Evolutionary conservation across 2,797 vertebrate genomes (phyloP).

Genomic region (Rhyacichthys aspro): DNA sequence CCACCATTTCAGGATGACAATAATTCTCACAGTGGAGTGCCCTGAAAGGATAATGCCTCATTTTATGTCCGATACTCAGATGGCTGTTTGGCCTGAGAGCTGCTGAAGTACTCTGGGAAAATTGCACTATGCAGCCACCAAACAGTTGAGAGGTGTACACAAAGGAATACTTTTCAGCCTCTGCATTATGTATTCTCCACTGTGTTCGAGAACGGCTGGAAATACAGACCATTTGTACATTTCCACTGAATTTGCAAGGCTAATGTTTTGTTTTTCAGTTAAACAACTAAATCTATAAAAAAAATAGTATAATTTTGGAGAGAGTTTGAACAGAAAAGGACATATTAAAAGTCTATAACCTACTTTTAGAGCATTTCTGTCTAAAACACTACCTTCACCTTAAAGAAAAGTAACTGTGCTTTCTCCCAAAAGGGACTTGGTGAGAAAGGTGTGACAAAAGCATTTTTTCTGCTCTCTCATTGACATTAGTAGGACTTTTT

Average conservation of each 20-base stretch:
- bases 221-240: constrained; percentile 1
- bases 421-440: too few relatives aligned
- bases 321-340: too few relatives aligned
- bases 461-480: too few relatives aligned
- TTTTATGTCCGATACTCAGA: constrained; percentile 23
- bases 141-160: constrained; percentile 11
- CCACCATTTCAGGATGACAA: constrained; percentile 15
- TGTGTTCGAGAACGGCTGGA: background rate
- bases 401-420: too few relatives aligned
- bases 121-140: constrained; percentile 4
- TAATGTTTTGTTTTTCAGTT: background rate
- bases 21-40: constrained; percentile 23
- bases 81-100: constrained; percentile 30
- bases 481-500: too few relatives aligned
- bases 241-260: constrained; percentile 5
- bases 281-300: too few relatives aligned
- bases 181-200: constrained; percentile 3
- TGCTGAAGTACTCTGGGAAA: constrained; percentile 12
- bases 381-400: too few relatives aligned
- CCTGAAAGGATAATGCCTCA: constrained; percentile 32
- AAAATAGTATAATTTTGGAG: too few relatives aligned
- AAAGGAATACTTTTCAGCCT: background rate
- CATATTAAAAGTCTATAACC: too few relatives aligned
- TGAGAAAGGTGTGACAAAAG: too few relatives aligned
- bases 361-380: too few relatives aligned